Conservation (phyloP, 2,888 invertebrate genomes). For the Hemithea aestivaria region DNA sequence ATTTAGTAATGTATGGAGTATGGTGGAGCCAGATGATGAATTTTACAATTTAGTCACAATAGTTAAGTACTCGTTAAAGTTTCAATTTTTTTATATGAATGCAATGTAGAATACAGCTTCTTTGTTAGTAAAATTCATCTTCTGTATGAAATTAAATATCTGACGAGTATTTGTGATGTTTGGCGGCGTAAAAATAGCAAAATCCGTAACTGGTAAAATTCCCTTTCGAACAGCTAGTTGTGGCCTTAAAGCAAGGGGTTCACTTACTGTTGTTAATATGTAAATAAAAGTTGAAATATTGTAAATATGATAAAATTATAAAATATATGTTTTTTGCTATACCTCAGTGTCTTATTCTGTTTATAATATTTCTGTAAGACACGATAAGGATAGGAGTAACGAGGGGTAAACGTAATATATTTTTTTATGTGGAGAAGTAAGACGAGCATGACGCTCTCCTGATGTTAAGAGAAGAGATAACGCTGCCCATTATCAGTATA, state of each 20-base stretch:
- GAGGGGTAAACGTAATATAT: no score
- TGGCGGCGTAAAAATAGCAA: slow-evolving; percentile 11
- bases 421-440: no score
- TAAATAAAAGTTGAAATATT: slow-evolving; percentile 79
- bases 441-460: no score
- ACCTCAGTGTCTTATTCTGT: slow-evolving; percentile 40
- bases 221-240: slow-evolving; percentile 61
- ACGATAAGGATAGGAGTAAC: no score
- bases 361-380: no score
- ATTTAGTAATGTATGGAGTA: slow-evolving; percentile 48
- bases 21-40: slow-evolving; percentile 37
- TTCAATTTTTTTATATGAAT: slow-evolving; percentile 32
- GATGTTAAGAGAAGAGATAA: no score
- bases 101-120: not conserved
- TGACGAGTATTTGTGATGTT: slow-evolving; percentile 10
- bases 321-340: slow-evolving; percentile 78
- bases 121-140: slow-evolving; percentile 16
- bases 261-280: slow-evolving; percentile 76
- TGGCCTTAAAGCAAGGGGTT: slow-evolving; percentile 58
- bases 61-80: slow-evolving; percentile 38
- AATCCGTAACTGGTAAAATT: slow-evolving; percentile 48
- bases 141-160: slow-evolving; percentile 11
- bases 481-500: no score
- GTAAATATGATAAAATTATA: slow-evolving; percentile 76
- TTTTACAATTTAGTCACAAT: slow-evolving; percentile 34